These are phyloP conservation scores for Deroplatys truncata DNA, from an alignment of 2,888 invertebrate genomes.

Conservation along the genomic window DNA sequence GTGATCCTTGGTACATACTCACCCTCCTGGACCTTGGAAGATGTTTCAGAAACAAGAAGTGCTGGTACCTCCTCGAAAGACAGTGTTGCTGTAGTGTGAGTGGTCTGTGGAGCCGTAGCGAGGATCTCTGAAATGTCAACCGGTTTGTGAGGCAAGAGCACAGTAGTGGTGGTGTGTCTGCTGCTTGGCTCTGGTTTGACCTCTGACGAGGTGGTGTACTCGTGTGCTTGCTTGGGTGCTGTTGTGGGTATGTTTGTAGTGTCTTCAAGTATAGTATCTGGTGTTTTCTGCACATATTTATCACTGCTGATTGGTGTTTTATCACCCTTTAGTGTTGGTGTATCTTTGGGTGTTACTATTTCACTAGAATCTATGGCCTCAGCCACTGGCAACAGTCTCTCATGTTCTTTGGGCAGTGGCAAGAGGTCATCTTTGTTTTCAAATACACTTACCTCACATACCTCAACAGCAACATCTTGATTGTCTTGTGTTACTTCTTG, in stretches of 20 bases:
- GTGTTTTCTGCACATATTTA: constrained; percentile 18
- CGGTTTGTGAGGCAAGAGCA: constrained; percentile 29
- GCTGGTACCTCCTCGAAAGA: constrained; percentile 25
- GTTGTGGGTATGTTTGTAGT: constrained; percentile 21
- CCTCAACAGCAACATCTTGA: constrained; percentile 11
- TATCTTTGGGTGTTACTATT: not conserved
- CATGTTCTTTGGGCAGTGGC: constrained; percentile 28
- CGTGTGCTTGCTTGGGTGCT: constrained; percentile 16
- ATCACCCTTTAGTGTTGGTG: not conserved
- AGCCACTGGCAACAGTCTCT: constrained; percentile 29
- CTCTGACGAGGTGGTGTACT: constrained; percentile 28
- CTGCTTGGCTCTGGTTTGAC: constrained; percentile 32
- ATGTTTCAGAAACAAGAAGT: constrained; percentile 28
- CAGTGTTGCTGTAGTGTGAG: constrained; percentile 31
- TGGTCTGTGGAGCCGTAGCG: constrained; percentile 30
- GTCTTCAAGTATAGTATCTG: constrained; percentile 15
- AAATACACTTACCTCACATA: constrained; percentile 28
- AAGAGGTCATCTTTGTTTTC: constrained; percentile 24
- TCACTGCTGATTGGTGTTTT: constrained; percentile 1
- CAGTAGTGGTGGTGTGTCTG: constrained; percentile 20
- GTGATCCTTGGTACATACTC: constrained; percentile 24
- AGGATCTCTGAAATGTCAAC: constrained; percentile 35
- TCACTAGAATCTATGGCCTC: constrained; percentile 11
- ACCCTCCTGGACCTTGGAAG: constrained; percentile 26
- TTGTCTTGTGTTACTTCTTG: not conserved